These are phyloP conservation scores for Philopotamus ludificatus DNA, from an alignment of 1,140 invertebrate species.

Conservation along the genomic window DNA sequence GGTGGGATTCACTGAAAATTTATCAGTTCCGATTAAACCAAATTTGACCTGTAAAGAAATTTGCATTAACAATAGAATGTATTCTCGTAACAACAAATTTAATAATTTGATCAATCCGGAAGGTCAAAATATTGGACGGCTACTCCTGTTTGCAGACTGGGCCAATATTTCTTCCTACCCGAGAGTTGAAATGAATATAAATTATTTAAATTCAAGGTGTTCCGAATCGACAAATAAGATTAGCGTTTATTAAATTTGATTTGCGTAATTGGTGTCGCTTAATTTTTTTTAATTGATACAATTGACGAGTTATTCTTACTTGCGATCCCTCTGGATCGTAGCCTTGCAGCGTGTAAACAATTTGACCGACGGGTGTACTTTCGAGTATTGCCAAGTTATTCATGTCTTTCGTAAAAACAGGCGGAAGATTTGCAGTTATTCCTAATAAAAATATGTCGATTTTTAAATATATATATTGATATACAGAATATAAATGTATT, in stretches of 20 bases:
- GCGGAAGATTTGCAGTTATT: constrained; percentile 59
- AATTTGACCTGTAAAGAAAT: constrained; percentile 58
- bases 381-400: constrained; percentile 74
- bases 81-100: too few relatives aligned
- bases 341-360: constrained; percentile 75
- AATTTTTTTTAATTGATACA: too few relatives aligned
- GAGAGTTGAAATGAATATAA: too few relatives aligned
- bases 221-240: not conserved
- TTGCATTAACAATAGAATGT: too few relatives aligned
- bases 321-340: constrained; percentile 70
- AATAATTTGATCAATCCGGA: too few relatives aligned
- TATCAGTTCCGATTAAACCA: constrained; percentile 77
- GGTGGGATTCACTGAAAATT: constrained; percentile 72
- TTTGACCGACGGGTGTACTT: constrained; percentile 71
- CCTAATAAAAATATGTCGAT: constrained; percentile 7
- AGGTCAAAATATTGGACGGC: too few relatives aligned
- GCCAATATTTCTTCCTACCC: too few relatives aligned
- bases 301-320: constrained; percentile 44
- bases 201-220: too few relatives aligned
- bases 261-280: too few relatives aligned
- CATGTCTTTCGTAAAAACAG: constrained; percentile 69
- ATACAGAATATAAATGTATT: too few relatives aligned
- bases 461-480: too few relatives aligned
- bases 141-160: too few relatives aligned
- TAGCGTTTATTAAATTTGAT: not conserved